Evolutionary conservation across 2,113 vertebrate genomes (phyloP), one percentile per base, ranked within the genome.

Genomic region (Loxodonta africana): DNA sequence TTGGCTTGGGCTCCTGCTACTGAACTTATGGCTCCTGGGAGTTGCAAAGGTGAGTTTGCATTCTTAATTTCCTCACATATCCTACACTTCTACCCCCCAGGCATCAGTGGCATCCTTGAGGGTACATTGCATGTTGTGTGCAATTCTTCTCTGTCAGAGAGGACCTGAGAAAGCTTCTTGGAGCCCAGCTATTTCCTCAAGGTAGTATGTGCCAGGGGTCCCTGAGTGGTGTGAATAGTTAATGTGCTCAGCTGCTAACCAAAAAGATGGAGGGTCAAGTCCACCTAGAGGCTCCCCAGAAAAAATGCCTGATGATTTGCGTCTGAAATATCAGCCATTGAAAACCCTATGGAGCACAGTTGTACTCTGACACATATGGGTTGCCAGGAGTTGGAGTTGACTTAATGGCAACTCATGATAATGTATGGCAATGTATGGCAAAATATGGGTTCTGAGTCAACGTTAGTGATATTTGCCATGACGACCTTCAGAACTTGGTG

Each of bases 31-130:
- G 99, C 99, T 97, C 99, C 99, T 98, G 99, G 99, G n/a, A 99
- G 98, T 97, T 99, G 99, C 6, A 98, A 28, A 0, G 99, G 99
- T 7, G 99, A 97, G 95, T 99, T 99, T 89, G 99, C 98, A 0
- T 99, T 99, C 95, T 99, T 99, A 94, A 99, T 99, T 97, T 99
- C 99, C 97, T 99, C 99, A 25, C 99, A 98, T 95, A 99, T 98
- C 37, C 20, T 41, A 44, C 95, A 99, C 99, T 95, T 99, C 99
- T 94, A 99, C 99, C 5, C 98, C 99, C 99, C 99, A 99, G 8
- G 99, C 62, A 2, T 99, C 99, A 0, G 99, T 99, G 1, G 99
- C 99, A 0, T 99, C 98, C 18, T 99, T 99, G 67, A 99, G 98
- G 0, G 98, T 97, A 28, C 76, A 85, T 98, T 99, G 99, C 99